These are phyloP conservation scores for Atethmia centrago DNA, from an alignment of 2,888 invertebrate species.

Conservation along the genomic window DNA sequence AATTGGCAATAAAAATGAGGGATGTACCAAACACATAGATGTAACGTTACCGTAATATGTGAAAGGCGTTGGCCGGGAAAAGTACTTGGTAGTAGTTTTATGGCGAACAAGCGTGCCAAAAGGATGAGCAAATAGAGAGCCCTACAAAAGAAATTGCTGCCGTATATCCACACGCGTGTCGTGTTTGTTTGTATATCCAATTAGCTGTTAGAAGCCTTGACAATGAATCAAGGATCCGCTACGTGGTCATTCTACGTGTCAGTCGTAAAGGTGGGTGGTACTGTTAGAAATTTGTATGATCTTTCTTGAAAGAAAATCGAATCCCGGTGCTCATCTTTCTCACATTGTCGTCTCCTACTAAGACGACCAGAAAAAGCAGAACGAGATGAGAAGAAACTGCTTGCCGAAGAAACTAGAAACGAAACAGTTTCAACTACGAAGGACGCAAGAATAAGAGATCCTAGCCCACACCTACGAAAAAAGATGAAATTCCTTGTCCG, in stretches of 20 bases:
- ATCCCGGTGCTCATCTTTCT: neutral
- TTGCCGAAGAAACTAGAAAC: neutral
- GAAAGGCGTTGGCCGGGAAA: constrained; percentile 47
- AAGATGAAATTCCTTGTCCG: neutral
- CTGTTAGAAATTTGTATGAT: neutral
- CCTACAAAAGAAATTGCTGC: constrained; percentile 25
- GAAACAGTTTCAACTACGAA: neutral
- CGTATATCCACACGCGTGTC: neutral
- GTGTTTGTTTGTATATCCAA: constrained; percentile 7
- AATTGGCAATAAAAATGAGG: constrained; percentile 36
- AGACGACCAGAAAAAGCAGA: neutral
- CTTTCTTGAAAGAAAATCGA: too few relatives aligned
- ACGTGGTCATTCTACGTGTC: neutral
- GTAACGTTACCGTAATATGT: constrained; percentile 30
- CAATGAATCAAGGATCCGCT: constrained; percentile 9
- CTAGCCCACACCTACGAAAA: neutral
- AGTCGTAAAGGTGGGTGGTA: too few relatives aligned
- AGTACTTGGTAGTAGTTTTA: constrained; percentile 29
- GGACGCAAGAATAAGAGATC: neutral
- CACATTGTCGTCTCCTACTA: neutral
- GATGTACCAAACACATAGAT: constrained; percentile 32
- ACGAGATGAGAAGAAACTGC: neutral
- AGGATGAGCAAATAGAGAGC: constrained; percentile 30
- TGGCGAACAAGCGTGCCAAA: constrained; percentile 33
- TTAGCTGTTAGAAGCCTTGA: constrained; percentile 21